phyloP scores from a whole-genome alignment of 2,113 vertebrate species.

The Cichladusa arquata region DNA sequence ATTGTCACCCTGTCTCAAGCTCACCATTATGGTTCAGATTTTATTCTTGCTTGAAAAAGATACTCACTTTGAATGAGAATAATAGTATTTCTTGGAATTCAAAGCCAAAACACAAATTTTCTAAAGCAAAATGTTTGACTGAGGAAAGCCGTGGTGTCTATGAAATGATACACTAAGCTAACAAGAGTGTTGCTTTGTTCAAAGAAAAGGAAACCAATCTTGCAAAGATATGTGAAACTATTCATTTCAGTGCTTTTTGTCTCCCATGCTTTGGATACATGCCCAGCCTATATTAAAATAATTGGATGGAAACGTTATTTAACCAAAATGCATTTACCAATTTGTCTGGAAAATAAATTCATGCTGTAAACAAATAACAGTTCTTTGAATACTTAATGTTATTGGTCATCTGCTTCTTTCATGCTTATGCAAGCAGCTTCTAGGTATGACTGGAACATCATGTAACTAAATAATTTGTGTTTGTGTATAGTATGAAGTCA shows the following conservation, averaged over 20 bases:
- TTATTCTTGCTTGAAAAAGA: not conserved
- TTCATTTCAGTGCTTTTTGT: not conserved
- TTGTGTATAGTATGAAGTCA: not conserved
- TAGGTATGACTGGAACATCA: not conserved
- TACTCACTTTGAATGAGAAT: not conserved
- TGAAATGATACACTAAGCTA: not conserved
- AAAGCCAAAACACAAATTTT: not conserved
- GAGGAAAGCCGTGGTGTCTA: not conserved
- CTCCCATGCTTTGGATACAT: not conserved
- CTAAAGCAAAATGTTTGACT: not conserved
- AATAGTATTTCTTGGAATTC: not conserved
- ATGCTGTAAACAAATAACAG: not conserved
- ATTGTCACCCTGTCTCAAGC: not conserved
- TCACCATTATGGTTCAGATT: not conserved
- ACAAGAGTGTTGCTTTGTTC: not conserved
- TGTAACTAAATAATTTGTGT: not conserved
- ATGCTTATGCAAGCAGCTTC: not conserved
- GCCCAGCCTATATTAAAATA: not conserved
- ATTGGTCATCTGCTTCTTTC: not conserved
- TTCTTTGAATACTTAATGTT: not conserved
- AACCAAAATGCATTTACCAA: not conserved
- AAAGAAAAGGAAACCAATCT: conserved; percentile 32
- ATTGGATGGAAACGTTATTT: not conserved
- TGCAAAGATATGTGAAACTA: conserved; percentile 42
- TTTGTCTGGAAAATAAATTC: not conserved